Percentiles rank a stretch among this genome's conserved stretches.
These are phyloP conservation scores for Lochmaea crataegi DNA, from an alignment of 2,888 invertebrate species.

Conservation along the genomic window DNA sequence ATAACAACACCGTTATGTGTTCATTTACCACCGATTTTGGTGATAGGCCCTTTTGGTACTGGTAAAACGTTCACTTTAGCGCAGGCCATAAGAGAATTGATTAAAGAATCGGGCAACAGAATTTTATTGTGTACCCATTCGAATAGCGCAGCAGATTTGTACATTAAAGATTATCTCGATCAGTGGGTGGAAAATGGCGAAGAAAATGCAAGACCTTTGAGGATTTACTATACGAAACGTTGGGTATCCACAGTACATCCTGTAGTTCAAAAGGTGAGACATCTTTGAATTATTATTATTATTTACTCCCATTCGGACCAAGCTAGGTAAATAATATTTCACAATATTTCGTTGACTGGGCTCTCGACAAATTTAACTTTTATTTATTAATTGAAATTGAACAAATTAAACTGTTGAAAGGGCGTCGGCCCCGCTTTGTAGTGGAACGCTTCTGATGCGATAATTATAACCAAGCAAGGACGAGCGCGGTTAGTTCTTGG, in stretches of 20 bases:
- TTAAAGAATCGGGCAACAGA: conserved; percentile 72
- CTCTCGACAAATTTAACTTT: too few relatives aligned
- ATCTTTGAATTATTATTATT: too few relatives aligned
- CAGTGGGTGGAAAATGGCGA: conserved; percentile 77
- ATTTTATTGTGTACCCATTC: conserved; percentile 88
- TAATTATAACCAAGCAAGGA: too few relatives aligned
- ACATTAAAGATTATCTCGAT: conserved; percentile 86
- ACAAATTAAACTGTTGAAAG: too few relatives aligned
- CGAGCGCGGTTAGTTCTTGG: too few relatives aligned
- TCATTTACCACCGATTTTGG: conserved; percentile 76
- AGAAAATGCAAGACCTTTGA: conserved; percentile 75
- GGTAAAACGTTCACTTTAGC: conserved; percentile 89
- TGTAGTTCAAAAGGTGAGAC: conserved; percentile 72
- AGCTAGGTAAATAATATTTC: too few relatives aligned
- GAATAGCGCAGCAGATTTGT: conserved; percentile 87
- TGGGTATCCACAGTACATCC: conserved; percentile 83
- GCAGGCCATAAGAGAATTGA: conserved; percentile 75
- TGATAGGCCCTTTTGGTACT: conserved; percentile 86
- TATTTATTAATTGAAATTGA: too few relatives aligned
- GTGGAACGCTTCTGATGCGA: too few relatives aligned
- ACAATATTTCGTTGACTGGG: too few relatives aligned
- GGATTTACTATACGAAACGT: conserved; percentile 84
- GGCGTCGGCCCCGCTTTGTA: too few relatives aligned
- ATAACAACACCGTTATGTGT: conserved; percentile 76
- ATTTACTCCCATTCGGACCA: too few relatives aligned